Conservation (phyloP, 37 sponge, comb jelly and placozoan species). For the Ephydatia muelleri region DNA sequence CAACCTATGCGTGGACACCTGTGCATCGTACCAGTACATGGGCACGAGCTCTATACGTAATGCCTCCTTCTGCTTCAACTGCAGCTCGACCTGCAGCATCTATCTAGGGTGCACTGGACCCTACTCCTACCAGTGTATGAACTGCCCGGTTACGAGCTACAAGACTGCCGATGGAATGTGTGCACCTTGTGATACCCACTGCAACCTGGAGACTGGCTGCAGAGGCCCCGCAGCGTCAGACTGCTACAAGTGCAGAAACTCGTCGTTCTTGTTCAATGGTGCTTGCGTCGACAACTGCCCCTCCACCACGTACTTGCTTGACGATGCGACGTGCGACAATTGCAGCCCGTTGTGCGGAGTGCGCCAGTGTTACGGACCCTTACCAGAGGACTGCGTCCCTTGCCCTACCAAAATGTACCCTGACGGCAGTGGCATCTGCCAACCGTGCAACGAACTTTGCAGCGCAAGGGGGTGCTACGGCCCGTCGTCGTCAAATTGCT, state of each 20-base stretch:
- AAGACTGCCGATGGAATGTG: conserved; percentile 33
- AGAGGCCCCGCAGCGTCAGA: conserved; percentile 50
- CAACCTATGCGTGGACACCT: conserved; percentile 50
- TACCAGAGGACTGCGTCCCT: conserved; percentile 38
- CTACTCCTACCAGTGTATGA: conserved; percentile 32
- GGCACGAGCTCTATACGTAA: not conserved
- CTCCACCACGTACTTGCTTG: conserved; percentile 5
- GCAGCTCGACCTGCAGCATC: conserved; percentile 40
- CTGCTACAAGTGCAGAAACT: conserved; percentile 51
- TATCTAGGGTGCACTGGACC: conserved; percentile 61
- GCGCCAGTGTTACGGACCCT: conserved; percentile 51
- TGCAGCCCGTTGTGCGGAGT: conserved; percentile 38
- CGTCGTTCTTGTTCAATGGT: not conserved
- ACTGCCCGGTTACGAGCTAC: conserved; percentile 24
- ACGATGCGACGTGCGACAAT: conserved; percentile 25
- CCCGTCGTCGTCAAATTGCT: conserved; percentile 55
- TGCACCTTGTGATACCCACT: conserved; percentile 53
- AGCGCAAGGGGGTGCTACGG: conserved; percentile 57
- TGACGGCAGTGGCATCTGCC: conserved; percentile 35
- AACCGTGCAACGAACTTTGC: conserved; percentile 50
- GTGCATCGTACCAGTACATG: conserved; percentile 47
- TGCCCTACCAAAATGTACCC: conserved; percentile 38
- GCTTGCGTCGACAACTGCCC: conserved; percentile 55
- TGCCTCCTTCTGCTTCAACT: conserved; percentile 39
- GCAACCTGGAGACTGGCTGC: conserved; percentile 37